phyloP scores from a whole-genome alignment of 2,888 invertebrate species.

The Melanotus villosus region DNA sequence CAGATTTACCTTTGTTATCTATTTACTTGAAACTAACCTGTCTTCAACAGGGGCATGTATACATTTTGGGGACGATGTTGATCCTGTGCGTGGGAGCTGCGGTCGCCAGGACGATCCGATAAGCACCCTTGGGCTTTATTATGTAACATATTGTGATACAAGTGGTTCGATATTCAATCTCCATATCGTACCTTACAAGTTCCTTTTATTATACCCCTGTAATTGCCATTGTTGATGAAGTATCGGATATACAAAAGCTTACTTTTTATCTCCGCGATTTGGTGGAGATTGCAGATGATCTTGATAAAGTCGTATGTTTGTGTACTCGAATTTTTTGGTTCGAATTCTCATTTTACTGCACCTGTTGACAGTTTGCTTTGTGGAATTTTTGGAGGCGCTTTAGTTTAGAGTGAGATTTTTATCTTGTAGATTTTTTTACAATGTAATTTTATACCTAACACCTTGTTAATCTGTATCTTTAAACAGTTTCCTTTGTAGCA shows the following conservation, averaged over 20 bases:
- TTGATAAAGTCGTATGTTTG: conserved; percentile 41
- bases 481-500: no score
- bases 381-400: neutral
- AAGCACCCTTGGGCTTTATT: conserved; percentile 47
- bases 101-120: conserved; percentile 49
- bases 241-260: conserved; percentile 41
- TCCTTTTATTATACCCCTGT: conserved; percentile 39
- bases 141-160: conserved; percentile 50
- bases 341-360: conserved; percentile 32
- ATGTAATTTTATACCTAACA: neutral
- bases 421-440: conserved; percentile 4
- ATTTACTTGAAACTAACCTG: conserved; percentile 10
- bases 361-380: conserved; percentile 29
- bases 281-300: conserved; percentile 36
- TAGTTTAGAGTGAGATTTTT: conserved; percentile 17
- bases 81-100: conserved; percentile 50
- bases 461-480: neutral
- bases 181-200: conserved; percentile 47
- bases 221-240: conserved; percentile 47
- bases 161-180: conserved; percentile 47
- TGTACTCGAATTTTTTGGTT: conserved; percentile 21
- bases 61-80: conserved; percentile 34
- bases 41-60: conserved; percentile 11
- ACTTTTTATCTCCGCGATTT: conserved; percentile 33
- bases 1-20: neutral